Conservation (phyloP, 2,888 invertebrate species). For the Ophion slaviceki region DNA sequence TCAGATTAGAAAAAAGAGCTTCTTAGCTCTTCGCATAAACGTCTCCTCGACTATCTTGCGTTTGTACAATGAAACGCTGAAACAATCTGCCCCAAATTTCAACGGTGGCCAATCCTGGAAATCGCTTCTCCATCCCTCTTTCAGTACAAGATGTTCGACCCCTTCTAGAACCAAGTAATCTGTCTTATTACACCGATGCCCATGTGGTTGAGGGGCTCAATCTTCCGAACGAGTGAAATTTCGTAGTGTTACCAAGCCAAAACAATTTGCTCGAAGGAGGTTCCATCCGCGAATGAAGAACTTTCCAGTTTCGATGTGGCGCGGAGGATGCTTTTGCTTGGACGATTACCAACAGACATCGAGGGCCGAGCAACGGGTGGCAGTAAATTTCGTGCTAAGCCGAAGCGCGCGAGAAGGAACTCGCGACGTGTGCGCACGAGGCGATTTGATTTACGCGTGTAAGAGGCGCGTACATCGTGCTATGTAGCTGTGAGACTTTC, state of each 20-base stretch:
- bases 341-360: conserved; percentile 50
- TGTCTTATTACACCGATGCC: not conserved
- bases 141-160: not conserved
- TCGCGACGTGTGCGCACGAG: conserved; percentile 66
- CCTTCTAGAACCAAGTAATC: not conserved
- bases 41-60: not conserved
- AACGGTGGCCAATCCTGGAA: not conserved
- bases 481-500: conserved; percentile 68
- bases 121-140: not conserved
- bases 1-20: too few species aligned
- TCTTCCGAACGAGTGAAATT: conserved; percentile 5
- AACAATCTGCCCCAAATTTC: not conserved
- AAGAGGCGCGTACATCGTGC: conserved; percentile 63
- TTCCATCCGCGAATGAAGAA: conserved; percentile 17
- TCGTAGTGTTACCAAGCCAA: not conserved
- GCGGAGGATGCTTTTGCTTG: conserved; percentile 26
- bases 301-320: conserved; percentile 7
- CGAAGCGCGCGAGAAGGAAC: conserved; percentile 67
- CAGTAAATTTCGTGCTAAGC: conserved; percentile 79
- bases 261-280: not conserved
- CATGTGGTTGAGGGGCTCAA: not conserved
- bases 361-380: conserved; percentile 58
- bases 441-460: conserved; percentile 77
- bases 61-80: not conserved
- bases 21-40: not conserved